Conservation (phyloP, 1,140 invertebrate species). For the Drosophila kohkoa region DNA sequence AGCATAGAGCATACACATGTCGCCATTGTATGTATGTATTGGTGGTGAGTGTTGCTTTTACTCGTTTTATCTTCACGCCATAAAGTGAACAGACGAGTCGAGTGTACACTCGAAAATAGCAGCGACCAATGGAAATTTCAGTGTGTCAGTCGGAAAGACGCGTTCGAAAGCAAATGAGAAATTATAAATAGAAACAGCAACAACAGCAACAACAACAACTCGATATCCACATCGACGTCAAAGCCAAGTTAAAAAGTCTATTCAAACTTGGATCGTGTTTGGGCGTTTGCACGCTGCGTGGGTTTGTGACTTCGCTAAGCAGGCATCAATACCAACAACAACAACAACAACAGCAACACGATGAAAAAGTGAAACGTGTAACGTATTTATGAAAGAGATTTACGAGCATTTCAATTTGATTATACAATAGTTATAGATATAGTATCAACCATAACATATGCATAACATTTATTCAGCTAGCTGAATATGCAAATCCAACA, state of each 20-base stretch:
- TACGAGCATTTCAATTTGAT: slow-evolving; percentile 9
- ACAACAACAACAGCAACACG: background rate
- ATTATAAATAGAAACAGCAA: slow-evolving; percentile 50
- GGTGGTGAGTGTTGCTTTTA: background rate
- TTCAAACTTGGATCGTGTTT: slow-evolving; percentile 20
- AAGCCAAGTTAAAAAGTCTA: background rate
- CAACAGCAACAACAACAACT: background rate
- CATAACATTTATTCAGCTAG: too few species aligned
- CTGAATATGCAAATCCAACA: slow-evolving; percentile 57
- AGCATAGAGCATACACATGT: too few species aligned
- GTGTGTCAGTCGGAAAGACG: slow-evolving; percentile 60
- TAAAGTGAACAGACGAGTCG: slow-evolving; percentile 33
- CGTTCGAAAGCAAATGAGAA: slow-evolving; percentile 61
- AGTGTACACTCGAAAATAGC: slow-evolving; percentile 34
- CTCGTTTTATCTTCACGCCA: slow-evolving; percentile 42
- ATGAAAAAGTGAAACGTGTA: slow-evolving; percentile 33
- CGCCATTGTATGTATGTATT: background rate
- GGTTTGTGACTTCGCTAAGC: slow-evolving; percentile 45
- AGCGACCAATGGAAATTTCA: slow-evolving; percentile 51
- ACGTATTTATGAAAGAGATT: slow-evolving; percentile 12
- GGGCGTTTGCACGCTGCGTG: slow-evolving; percentile 27
- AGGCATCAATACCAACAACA: background rate
- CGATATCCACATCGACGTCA: too few species aligned
- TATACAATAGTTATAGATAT: slow-evolving; percentile 15
- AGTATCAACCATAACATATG: slow-evolving; percentile 5